A percentile compares a stretch with the other conserved stretches of the same genome.
phyloP scores from a whole-genome alignment of 2,113 vertebrate species.

The Oreochromis tanganicae region DNA sequence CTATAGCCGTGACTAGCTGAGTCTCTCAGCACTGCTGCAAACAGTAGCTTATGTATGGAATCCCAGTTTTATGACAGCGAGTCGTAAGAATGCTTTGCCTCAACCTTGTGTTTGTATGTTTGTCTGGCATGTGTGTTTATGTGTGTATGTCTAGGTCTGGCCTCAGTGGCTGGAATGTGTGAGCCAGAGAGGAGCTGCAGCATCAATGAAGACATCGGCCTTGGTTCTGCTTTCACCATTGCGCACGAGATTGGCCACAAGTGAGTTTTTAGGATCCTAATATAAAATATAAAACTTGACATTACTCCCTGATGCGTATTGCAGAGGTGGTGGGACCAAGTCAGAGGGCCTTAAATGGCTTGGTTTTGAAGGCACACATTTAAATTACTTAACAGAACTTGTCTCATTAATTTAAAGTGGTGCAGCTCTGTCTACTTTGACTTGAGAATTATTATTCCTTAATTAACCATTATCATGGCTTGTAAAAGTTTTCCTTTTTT shows the following conservation, averaged over 20 bases:
- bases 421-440: neutral
- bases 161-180: constrained; percentile 98
- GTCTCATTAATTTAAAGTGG: neutral
- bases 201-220: constrained; percentile 99
- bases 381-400: neutral
- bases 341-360: neutral
- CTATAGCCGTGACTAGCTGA: constrained; percentile 62
- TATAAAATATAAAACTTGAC: neutral
- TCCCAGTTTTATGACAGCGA: constrained; percentile 76
- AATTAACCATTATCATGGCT: neutral
- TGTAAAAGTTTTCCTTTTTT: neutral
- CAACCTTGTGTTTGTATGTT: constrained; percentile 69
- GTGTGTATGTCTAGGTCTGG: constrained; percentile 81
- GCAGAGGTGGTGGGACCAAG: neutral
- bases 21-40: constrained; percentile 71
- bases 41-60: constrained; percentile 79
- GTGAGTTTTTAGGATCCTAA: constrained; percentile 73
- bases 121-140: constrained; percentile 18
- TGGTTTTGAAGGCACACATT: neutral
- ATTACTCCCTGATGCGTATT: neutral
- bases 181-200: constrained; percentile 99
- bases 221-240: constrained; percentile 98
- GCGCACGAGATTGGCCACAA: constrained; percentile 99
- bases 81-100: constrained; percentile 80
- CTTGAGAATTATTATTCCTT: neutral